Evolutionary conservation across 1,140 invertebrate genomes (phyloP).

Genomic region (Orius insidiosus): DNA sequence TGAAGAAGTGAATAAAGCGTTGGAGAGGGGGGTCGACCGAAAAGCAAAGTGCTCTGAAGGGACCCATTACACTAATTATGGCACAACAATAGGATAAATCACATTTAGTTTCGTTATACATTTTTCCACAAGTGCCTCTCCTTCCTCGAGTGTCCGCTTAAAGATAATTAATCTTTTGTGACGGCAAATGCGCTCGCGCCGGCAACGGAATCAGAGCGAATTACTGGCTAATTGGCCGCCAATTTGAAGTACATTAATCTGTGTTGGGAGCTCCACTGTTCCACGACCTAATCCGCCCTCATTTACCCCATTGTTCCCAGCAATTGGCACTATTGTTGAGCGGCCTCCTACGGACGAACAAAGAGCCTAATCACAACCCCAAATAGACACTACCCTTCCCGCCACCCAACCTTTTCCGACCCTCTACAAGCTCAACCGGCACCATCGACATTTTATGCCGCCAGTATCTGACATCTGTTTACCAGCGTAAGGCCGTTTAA

Average conservation of each 20-base stretch:
- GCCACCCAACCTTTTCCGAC: too few relatives aligned
- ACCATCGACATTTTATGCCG: too few relatives aligned
- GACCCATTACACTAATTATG: slow-evolving; percentile 7
- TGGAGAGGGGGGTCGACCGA: slow-evolving; percentile 1
- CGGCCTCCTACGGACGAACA: slow-evolving; percentile 2
- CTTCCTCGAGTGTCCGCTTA: background rate
- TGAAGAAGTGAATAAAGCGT: background rate
- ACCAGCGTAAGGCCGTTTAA: too few relatives aligned
- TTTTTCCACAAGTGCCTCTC: slow-evolving; percentile 11
- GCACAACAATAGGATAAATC: slow-evolving; percentile 4
- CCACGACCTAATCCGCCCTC: background rate
- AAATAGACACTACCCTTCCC: slow-evolving; percentile 4
- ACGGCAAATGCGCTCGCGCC: background rate
- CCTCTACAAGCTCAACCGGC: too few relatives aligned
- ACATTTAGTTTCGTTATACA: slow-evolving; percentile 14
- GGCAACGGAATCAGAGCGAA: background rate
- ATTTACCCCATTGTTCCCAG: slow-evolving; percentile 11
- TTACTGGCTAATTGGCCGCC: slow-evolving; percentile 16
- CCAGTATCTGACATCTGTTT: too few relatives aligned
- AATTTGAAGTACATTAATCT: slow-evolving; percentile 17
- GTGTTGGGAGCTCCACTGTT: slow-evolving; percentile 2
- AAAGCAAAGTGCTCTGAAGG: slow-evolving; percentile 12
- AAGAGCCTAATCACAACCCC: slow-evolving; percentile 12
- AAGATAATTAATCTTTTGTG: slow-evolving; percentile 14
- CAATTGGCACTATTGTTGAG: slow-evolving; percentile 13